Evolutionary conservation across 2,113 vertebrate genomes (phyloP).

Genomic region (Malaclemys terrapin): DNA sequence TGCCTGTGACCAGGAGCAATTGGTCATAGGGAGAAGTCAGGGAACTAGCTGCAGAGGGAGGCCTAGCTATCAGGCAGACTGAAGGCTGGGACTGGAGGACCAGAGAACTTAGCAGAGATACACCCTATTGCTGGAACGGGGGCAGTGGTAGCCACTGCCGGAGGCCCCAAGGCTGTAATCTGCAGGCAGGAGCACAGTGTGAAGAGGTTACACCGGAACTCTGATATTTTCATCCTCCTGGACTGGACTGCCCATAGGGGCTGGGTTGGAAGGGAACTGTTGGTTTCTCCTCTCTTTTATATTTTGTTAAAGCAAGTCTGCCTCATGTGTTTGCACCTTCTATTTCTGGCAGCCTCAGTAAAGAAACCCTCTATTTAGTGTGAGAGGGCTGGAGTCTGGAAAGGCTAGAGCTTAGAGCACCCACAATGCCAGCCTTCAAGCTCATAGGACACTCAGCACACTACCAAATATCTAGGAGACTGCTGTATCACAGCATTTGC

Average conservation of each 20-base stretch:
- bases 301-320: neutral
- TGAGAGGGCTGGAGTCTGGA: neutral
- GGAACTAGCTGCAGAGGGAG: neutral
- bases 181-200: neutral
- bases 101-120: neutral
- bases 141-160: accelerated
- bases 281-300: neutral
- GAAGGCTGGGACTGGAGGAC: neutral
- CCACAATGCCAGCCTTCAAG: neutral
- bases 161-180: neutral
- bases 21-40: neutral
- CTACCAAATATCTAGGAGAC: neutral
- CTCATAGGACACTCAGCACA: neutral
- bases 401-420: neutral
- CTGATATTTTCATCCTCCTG: neutral
- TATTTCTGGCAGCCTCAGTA: accelerated
- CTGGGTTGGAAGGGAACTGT: neutral
- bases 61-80: neutral
- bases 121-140: neutral
- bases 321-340: neutral
- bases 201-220: neutral
- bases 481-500: neutral
- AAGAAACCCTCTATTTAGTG: neutral
- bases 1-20: neutral
- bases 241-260: neutral